A percentile compares a stretch with the other conserved stretches of the same genome.
Conservation (phyloP, 64 coral and sea anemone genomes). For the Actinia tenebrosa region DNA sequence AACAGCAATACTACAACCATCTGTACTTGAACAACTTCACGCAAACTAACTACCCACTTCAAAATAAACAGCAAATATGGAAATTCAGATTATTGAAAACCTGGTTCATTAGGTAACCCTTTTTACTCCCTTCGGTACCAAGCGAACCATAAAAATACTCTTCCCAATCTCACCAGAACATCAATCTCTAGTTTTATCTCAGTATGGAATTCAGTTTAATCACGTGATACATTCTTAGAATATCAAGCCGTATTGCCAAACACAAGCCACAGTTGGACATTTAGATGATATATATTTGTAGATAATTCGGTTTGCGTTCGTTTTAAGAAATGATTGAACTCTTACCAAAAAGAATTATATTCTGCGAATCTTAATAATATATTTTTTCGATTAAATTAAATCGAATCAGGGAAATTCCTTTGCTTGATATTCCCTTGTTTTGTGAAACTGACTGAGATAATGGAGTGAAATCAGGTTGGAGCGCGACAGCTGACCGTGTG, state of each 20-base stretch:
- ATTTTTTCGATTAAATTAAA: neutral
- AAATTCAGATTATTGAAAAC: neutral
- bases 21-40: neutral
- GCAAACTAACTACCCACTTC: constrained; percentile 4
- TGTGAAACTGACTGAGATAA: neutral
- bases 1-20: neutral
- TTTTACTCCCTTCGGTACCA: neutral
- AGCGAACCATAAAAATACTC: neutral
- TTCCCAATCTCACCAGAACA: neutral
- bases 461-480: neutral
- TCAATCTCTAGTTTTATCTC: neutral
- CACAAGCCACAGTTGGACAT: constrained; percentile 8
- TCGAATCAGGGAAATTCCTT: neutral
- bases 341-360: neutral
- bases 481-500: constrained; percentile 3
- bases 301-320: neutral
- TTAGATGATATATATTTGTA: neutral
- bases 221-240: constrained; percentile 6
- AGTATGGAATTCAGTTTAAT: neutral
- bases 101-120: neutral
- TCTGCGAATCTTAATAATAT: neutral
- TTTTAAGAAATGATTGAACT: neutral
- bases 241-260: neutral
- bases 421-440: neutral
- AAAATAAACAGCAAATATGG: neutral